Conservation (phyloP, 2,797 vertebrate species). For the Anguilla pacifica region DNA sequence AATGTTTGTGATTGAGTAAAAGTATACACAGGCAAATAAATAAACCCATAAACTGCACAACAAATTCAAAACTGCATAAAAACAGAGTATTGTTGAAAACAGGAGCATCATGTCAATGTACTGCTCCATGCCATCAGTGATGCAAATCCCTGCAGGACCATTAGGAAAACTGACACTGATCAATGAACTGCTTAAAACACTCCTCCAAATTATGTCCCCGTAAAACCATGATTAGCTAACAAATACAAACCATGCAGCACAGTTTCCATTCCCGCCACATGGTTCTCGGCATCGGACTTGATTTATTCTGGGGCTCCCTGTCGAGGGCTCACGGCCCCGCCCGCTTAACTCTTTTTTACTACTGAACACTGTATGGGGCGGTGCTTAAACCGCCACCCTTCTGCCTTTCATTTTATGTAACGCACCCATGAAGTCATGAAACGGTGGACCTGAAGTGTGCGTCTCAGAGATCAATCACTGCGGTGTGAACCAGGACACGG, state of each 20-base stretch:
- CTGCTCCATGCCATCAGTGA: slow-evolving; percentile 50
- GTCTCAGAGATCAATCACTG: slow-evolving; percentile 32
- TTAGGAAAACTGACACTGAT: slow-evolving; percentile 34
- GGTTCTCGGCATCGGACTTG: slow-evolving; percentile 41
- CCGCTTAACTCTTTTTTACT: slow-evolving; percentile 52
- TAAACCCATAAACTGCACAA: not conserved
- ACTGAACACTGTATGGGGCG: slow-evolving; percentile 28
- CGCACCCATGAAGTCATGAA: slow-evolving; percentile 33
- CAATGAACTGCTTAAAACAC: slow-evolving; percentile 19
- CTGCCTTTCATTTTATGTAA: slow-evolving; percentile 44
- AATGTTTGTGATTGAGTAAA: not conserved
- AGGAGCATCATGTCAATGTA: slow-evolving; percentile 49
- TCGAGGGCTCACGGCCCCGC: slow-evolving; percentile 41
- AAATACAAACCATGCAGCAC: slow-evolving; percentile 36
- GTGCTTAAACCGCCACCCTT: slow-evolving; percentile 42
- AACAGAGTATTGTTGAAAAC: slow-evolving; percentile 41
- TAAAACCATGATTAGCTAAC: slow-evolving; percentile 38
- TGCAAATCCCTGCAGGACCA: slow-evolving; percentile 45
- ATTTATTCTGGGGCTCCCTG: slow-evolving; percentile 47
- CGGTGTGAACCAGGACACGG: slow-evolving; percentile 35
- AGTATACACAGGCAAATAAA: not conserved
- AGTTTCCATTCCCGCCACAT: slow-evolving; percentile 30
- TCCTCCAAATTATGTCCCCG: slow-evolving; percentile 26
- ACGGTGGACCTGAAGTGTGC: slow-evolving; percentile 15
- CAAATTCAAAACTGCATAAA: not conserved